These are phyloP conservation scores for Tiliacea aurago DNA, from an alignment of 2,888 invertebrate species.

Conservation along the genomic window DNA sequence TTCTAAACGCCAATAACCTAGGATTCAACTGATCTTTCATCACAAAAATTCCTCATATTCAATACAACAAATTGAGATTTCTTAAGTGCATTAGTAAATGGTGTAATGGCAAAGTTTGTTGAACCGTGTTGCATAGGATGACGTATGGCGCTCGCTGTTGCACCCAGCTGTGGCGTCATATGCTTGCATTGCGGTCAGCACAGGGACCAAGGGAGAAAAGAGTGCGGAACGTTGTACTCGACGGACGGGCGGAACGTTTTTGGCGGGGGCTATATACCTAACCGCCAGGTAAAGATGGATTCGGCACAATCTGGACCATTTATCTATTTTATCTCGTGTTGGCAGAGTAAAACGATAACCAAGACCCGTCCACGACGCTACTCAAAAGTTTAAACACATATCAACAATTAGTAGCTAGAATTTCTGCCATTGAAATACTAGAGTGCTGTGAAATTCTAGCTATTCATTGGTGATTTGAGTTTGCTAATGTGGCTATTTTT, in stretches of 20 bases:
- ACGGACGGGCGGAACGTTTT: no score
- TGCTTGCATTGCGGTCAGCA: slow-evolving; percentile 53
- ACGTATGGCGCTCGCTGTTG: slow-evolving; percentile 40
- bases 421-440: no score
- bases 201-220: slow-evolving; percentile 21
- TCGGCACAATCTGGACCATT: no score
- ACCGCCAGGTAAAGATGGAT: neutral
- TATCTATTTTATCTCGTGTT: no score
- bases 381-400: no score
- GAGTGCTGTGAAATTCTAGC: no score
- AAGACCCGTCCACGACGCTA: no score
- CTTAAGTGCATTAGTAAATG: slow-evolving; percentile 44
- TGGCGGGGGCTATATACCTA: no score
- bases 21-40: slow-evolving; percentile 4
- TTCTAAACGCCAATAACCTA: neutral
- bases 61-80: slow-evolving; percentile 44
- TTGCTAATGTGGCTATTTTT: no score
- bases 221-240: slow-evolving; percentile 3
- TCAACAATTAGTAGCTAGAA: no score
- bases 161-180: slow-evolving; percentile 49
- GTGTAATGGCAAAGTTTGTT: slow-evolving; percentile 54
- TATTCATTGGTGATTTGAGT: no score
- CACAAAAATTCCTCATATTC: slow-evolving; percentile 28
- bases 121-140: slow-evolving; percentile 54
- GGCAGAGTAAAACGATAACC: no score